Conservation (phyloP, 2,797 vertebrate genomes). For the Tenualosa ilisha region DNA sequence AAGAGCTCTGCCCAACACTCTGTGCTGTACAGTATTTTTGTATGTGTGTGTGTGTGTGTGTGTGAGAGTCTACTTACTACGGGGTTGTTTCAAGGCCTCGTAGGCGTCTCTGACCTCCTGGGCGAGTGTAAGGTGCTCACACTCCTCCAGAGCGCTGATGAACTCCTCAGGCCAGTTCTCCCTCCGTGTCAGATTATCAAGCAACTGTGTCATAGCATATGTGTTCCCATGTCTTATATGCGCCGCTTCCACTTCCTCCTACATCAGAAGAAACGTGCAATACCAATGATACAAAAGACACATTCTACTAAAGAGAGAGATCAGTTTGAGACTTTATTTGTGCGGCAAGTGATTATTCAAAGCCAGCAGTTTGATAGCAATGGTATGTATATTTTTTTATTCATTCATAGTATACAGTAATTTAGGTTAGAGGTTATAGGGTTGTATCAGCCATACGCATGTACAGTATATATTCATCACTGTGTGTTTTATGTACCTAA, state of each 20-base stretch:
- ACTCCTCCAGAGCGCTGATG: slow-evolving; percentile 63
- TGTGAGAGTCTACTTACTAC: slow-evolving; percentile 38
- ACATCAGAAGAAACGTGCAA: slow-evolving; percentile 5
- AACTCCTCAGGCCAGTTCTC: slow-evolving; percentile 76
- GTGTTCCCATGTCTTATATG: slow-evolving; percentile 61
- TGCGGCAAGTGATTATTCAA: too few relatives aligned
- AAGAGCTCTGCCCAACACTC: too few relatives aligned
- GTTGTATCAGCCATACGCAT: too few relatives aligned
- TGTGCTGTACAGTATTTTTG: background rate
- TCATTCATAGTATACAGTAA: too few relatives aligned
- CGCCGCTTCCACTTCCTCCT: slow-evolving; percentile 76
- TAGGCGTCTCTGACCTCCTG: slow-evolving; percentile 63
- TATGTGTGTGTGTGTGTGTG: background rate
- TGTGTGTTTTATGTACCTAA: background rate
- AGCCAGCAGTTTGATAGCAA: too few relatives aligned
- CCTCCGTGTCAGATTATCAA: slow-evolving; percentile 71
- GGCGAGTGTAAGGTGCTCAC: slow-evolving; percentile 58
- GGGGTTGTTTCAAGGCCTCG: slow-evolving; percentile 52
- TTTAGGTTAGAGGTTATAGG: too few relatives aligned
- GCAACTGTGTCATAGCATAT: slow-evolving; percentile 64
- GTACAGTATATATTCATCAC: too few relatives aligned
- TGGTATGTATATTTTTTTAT: too few relatives aligned
- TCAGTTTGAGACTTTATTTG: too few relatives aligned
- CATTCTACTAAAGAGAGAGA: too few relatives aligned
- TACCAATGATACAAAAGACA: too few relatives aligned